phyloP scores from a whole-genome alignment of 2,113 vertebrate species.

The Hemichromis elongatus region DNA sequence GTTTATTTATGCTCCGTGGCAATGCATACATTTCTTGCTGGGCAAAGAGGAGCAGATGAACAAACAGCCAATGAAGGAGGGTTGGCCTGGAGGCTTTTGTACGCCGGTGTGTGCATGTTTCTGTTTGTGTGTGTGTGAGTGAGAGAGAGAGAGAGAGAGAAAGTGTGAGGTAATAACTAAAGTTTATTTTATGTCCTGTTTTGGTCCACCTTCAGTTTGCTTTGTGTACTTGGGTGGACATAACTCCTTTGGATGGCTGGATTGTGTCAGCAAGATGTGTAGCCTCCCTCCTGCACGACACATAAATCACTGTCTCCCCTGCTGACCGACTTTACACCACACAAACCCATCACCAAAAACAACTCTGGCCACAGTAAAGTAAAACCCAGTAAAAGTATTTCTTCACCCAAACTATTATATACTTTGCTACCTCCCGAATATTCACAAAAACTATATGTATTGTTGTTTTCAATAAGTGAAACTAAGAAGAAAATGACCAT shows the following conservation, averaged over 20 bases:
- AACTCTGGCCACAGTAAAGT: not conserved
- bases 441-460: not conserved
- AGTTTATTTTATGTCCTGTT: slow-evolving; percentile 5
- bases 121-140: not conserved
- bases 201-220: slow-evolving; percentile 19
- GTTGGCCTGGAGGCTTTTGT: not conserved
- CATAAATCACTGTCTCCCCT: slow-evolving; percentile 31
- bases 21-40: slow-evolving; percentile 39
- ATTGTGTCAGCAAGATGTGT: slow-evolving; percentile 31
- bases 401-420: not conserved
- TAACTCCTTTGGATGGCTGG: slow-evolving; percentile 36
- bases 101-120: not conserved
- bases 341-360: not conserved
- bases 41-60: slow-evolving; percentile 38
- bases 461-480: not conserved
- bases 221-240: slow-evolving; percentile 22
- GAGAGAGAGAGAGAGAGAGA: not conserved
- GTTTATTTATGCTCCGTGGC: slow-evolving; percentile 33
- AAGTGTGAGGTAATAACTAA: slow-evolving; percentile 1
- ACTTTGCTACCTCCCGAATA: not conserved
- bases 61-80: slow-evolving; percentile 20
- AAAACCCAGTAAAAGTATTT: not conserved
- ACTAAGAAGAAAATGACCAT: not conserved
- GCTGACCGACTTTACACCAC: not conserved
- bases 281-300: not conserved